Base-by-base conservation (phyloP, 2,888 invertebrate genomes). In the Cheilosia vulpina region DNA sequence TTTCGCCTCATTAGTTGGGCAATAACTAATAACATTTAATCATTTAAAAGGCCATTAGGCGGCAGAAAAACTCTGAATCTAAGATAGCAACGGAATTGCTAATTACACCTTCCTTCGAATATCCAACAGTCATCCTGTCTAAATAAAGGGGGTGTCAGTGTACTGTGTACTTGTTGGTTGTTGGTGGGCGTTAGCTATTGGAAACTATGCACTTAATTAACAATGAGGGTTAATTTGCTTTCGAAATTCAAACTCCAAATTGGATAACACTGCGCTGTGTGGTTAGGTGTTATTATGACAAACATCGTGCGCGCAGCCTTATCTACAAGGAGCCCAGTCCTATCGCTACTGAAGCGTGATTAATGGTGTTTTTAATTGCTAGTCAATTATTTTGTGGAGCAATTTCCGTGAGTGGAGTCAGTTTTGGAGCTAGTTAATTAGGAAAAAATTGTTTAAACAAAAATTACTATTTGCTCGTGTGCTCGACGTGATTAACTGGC, bases 31-130 rank as follows among this genome's bases (percentile, higher is more conserved):
- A 66, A 77, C 47, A 68, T 85, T 85, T 81, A 81, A 85, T 85
- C 81, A 77, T 85, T 85, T 77, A 81, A 77, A 77, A 85, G 81
- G 81, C 81, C 85, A 72, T 85, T 85, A 81, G 76, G 77, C 43
- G 53, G 4, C 17, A 52, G 4, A 53, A 55, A 31, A 47, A 27
- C 47, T 19, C 41, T 24, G 45, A 50, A 79, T 73, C 47, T 58
- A 15, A 65, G 65, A 77, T 75, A 80, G n/a, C 60, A 53, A 34
- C n/a, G n/a, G 62, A 43, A 68, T 60, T 66, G 50, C 50, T 77
- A 68, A 69, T 69, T 66, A 66, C 66, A 66, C 66, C 38, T 38
- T 3, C 11, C 38, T 13, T 38, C 38, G 38, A 38, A 38, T 13
- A 38, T 68, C 76, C n/a, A n/a, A 38, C 38, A 63, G 53, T 17